Conservation (phyloP, 2,888 invertebrate genomes). For the Drepanosiphum platanoidis region DNA sequence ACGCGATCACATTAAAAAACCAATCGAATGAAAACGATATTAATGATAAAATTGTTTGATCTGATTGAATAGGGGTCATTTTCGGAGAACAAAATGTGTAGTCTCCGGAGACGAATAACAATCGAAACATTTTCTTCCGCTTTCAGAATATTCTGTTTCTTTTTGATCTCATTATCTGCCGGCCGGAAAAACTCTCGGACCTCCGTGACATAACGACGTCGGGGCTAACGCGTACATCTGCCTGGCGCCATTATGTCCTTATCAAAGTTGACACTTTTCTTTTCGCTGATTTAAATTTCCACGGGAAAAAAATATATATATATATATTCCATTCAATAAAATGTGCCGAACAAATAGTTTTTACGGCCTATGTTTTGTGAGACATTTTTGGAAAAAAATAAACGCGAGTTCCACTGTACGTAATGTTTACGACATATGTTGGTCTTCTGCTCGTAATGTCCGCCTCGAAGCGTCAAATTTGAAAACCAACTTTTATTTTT, state of each 20-base stretch:
- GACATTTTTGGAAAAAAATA: background rate
- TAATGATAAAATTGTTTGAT: too few relatives aligned
- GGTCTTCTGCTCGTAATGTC: too few relatives aligned
- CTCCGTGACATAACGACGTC: background rate
- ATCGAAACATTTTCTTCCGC: background rate
- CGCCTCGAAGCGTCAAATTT: too few relatives aligned
- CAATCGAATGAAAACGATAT: too few relatives aligned
- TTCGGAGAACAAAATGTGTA: background rate
- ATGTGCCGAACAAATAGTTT: background rate
- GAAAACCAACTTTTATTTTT: too few relatives aligned
- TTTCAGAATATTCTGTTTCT: background rate
- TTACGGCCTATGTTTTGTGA: background rate
- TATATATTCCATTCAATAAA: background rate
- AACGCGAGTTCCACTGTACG: background rate
- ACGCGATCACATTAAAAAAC: too few relatives aligned
- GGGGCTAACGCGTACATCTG: background rate
- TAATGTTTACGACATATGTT: too few relatives aligned
- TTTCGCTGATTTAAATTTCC: background rate
- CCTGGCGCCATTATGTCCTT: background rate
- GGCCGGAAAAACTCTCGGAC: background rate
- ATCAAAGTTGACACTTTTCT: background rate
- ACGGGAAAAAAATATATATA: background rate
- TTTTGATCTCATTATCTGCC: background rate
- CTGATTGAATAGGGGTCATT: too few relatives aligned
- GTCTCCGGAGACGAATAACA: background rate